Evolutionary conservation across 2,888 invertebrate genomes (phyloP), one percentile per base, ranked within the genome.

Genomic region (Tethea ocularis): DNA sequence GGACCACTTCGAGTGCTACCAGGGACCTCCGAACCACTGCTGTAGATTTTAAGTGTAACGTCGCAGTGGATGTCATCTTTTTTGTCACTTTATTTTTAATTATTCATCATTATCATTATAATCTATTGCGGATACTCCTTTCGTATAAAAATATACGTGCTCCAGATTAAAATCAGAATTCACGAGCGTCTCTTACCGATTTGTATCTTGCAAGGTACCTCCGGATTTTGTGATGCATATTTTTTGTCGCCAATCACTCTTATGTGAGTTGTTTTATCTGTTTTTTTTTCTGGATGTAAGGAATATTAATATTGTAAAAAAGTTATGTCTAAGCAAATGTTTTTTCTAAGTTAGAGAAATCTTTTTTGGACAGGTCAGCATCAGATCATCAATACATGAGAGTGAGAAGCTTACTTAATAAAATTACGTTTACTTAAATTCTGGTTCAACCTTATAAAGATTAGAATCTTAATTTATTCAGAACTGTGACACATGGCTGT

Each of bases 231-330:
- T 55, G 51, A 51, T 54, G 65, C 58, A 46, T 46, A 46, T 46
- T 61, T 61, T 65, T 62, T 57, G 63, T 66, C 60, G 62, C 64
- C 61, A 59, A 68, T 69, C 62, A 66, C 64, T 69, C 70, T 65
- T 60, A 53, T 61, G 51, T 23, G n/a, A 24, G 53, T 58, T 52
- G 53, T 52, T 58, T 52, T n/a, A 52, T 33, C 59, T 53, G n/a
- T n/a, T n/a, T n/a, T n/a, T n/a, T n/a, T 15, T 36, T 15, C 15
- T 36, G 36, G 2, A 15, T 6, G 4, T 1, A 36, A 15, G 13
- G 15, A 15, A 13, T 36, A 15, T 4, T 36, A 29, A 29, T 8
- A 10, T 29, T 29, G n/a, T n/a, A n/a, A n/a, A n/a, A 26, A 26
- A 26, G 6, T 5, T 5, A 5, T 26, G 26, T 26, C 3, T 3